Evolutionary conservation across 2,113 vertebrate genomes (phyloP).

Genomic region (Siniperca knerii): DNA sequence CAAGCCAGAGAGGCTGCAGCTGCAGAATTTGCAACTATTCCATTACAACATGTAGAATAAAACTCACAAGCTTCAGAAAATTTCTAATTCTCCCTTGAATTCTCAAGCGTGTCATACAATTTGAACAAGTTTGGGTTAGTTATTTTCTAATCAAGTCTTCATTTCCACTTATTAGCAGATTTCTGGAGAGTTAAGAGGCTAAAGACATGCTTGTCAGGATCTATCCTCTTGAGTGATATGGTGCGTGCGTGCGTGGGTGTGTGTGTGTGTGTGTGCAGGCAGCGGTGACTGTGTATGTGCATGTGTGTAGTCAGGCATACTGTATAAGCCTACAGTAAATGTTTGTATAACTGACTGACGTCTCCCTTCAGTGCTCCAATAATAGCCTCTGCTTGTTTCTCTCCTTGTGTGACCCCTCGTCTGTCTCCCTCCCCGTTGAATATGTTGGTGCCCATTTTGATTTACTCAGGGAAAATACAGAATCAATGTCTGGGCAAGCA

Average conservation of each 20-base stretch:
- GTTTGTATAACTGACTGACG: slow-evolving; percentile 51
- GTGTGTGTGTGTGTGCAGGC: slow-evolving; percentile 21
- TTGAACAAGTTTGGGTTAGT: slow-evolving; percentile 53
- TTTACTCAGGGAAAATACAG: background rate
- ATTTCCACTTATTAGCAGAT: slow-evolving; percentile 72
- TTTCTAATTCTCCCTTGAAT: slow-evolving; percentile 39
- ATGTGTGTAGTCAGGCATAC: slow-evolving; percentile 38
- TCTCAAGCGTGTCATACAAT: slow-evolving; percentile 54
- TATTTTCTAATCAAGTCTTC: slow-evolving; percentile 71
- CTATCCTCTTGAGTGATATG: slow-evolving; percentile 71
- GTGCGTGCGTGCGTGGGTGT: slow-evolving; percentile 25
- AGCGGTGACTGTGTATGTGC: slow-evolving; percentile 46
- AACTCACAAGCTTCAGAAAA: background rate
- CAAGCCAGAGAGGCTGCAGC: background rate
- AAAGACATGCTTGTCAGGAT: slow-evolving; percentile 75
- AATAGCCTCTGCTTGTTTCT: slow-evolving; percentile 41
- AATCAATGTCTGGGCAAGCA: background rate
- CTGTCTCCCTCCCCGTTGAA: slow-evolving; percentile 11
- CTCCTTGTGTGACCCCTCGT: slow-evolving; percentile 35
- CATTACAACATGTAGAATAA: slow-evolving; percentile 40
- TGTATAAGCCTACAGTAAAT: slow-evolving; percentile 57
- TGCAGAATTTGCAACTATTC: background rate
- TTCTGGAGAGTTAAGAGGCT: slow-evolving; percentile 64
- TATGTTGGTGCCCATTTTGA: background rate
- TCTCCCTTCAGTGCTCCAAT: slow-evolving; percentile 38